Conservation (phyloP, 2,797 vertebrate genomes). For the Threskiornis aethiopicus region DNA sequence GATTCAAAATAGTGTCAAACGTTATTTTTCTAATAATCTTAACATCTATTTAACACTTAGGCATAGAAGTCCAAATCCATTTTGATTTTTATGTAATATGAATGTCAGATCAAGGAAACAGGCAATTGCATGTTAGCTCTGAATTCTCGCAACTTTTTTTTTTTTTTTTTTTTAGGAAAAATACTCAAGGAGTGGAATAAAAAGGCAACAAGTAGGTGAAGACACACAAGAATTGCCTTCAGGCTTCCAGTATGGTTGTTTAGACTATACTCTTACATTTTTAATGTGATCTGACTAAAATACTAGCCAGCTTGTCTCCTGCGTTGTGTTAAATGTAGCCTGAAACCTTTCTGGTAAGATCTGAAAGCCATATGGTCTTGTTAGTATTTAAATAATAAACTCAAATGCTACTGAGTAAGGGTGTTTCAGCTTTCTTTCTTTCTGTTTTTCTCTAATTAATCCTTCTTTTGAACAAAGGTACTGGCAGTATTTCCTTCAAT, state of each 20-base stretch:
- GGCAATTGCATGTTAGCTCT: neutral
- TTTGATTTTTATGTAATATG: neutral
- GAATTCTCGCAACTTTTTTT: neutral
- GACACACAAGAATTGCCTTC: neutral
- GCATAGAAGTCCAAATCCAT: neutral
- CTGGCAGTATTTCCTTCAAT: neutral
- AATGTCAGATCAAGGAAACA: neutral
- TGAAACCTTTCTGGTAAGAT: neutral
- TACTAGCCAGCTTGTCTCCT: neutral
- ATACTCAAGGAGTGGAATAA: neutral
- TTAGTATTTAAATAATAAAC: conserved; percentile 17
- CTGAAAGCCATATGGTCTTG: conserved; percentile 12
- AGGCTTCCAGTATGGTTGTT: neutral
- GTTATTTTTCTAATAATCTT: neutral
- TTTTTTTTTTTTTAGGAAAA: neutral
- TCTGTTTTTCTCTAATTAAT: conserved; percentile 13
- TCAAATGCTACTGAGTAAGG: neutral
- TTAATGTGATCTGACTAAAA: neutral
- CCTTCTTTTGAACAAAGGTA: neutral
- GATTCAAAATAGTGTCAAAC: neutral
- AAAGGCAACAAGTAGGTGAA: neutral
- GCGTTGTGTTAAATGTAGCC: conserved; percentile 6
- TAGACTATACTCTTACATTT: neutral
- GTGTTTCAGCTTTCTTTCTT: neutral
- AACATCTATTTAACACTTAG: neutral